phyloP scores from a whole-genome alignment of 2,113 vertebrate species.

The Labeo catla region DNA sequence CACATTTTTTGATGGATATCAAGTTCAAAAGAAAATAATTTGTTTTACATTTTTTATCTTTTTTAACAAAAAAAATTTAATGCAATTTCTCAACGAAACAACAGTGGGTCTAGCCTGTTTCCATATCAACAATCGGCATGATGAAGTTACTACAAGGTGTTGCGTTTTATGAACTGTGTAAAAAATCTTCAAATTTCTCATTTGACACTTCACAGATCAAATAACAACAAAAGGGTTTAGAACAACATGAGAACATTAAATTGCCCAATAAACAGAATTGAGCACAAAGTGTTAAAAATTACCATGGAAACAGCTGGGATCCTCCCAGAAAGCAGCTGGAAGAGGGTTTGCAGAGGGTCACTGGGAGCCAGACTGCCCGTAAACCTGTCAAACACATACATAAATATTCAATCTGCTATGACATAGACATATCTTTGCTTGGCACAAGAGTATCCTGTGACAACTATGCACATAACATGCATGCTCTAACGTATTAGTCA shows the following conservation, averaged over 20 bases:
- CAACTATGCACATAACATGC: not conserved
- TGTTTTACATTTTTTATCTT: too few relatives aligned
- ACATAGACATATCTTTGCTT: not conserved
- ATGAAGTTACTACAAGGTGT: too few relatives aligned
- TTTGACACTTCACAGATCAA: too few relatives aligned
- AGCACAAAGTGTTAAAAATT: slow-evolving; percentile 37
- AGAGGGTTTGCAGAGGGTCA: slow-evolving; percentile 90
- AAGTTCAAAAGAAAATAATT: too few relatives aligned
- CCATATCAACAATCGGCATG: too few relatives aligned
- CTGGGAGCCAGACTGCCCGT: slow-evolving; percentile 82
- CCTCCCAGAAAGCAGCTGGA: slow-evolving; percentile 89
- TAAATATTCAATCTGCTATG: not conserved
- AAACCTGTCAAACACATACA: slow-evolving; percentile 79
- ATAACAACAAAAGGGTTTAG: not conserved
- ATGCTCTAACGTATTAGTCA: not conserved
- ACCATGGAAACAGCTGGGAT: slow-evolving; percentile 85
- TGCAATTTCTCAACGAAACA: too few relatives aligned
- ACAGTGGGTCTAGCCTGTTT: too few relatives aligned
- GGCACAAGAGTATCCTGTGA: slow-evolving; percentile 5
- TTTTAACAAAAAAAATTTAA: too few relatives aligned
- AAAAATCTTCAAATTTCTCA: too few relatives aligned
- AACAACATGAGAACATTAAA: not conserved
- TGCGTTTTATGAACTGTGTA: too few relatives aligned
- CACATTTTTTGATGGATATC: too few relatives aligned
- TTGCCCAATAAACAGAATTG: not conserved